Percentiles rank a stretch among this genome's conserved stretches.
These are phyloP conservation scores for Hydrotaea diabolus DNA, from an alignment of 2,888 invertebrate species.

Conservation along the genomic window DNA sequence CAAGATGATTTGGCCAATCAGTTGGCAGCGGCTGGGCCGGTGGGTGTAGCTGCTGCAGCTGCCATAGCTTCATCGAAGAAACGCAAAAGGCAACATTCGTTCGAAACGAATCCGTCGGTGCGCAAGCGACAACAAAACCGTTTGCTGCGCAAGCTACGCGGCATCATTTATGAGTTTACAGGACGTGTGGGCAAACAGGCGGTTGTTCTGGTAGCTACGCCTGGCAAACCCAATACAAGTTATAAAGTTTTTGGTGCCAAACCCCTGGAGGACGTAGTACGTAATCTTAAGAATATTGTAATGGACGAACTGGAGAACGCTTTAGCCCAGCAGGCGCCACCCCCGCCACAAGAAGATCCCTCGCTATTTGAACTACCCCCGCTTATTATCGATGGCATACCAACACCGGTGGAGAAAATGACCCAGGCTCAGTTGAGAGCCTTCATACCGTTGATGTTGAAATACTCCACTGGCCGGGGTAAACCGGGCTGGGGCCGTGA, in stretches of 20 bases:
- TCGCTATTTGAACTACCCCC: conserved; percentile 97
- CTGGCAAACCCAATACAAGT: conserved; percentile 96
- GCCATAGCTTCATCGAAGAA: conserved; percentile 98
- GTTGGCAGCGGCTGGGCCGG: conserved; percentile 96
- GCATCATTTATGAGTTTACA: conserved; percentile 98
- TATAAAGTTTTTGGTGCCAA: conserved; percentile 98
- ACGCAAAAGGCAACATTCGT: conserved; percentile 95
- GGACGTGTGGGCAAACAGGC: conserved; percentile 98
- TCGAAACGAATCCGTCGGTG: conserved; percentile 98
- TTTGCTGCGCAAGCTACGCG: conserved; percentile 91
- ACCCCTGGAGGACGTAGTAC: conserved; percentile 96
- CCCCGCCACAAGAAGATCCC: conserved; percentile 90
- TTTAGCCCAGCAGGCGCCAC: conserved; percentile 95
- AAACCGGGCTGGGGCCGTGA: conserved; percentile 99
- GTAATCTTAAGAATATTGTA: conserved; percentile 93
- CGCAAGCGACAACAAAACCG: conserved; percentile 97
- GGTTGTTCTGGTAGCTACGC: conserved; percentile 96
- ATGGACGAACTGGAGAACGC: conserved; percentile 97
- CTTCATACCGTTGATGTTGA: conserved; percentile 98
- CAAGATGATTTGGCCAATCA: conserved; percentile 97
- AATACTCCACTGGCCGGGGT: conserved; percentile 97
- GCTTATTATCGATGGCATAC: conserved; percentile 97
- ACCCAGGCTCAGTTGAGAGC: conserved; percentile 98
- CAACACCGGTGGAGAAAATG: conserved; percentile 99
- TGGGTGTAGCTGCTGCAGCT: conserved; percentile 97